phyloP scores from a whole-genome alignment of 2,113 vertebrate genomes.

The Mesoclemmys tuberculata region DNA sequence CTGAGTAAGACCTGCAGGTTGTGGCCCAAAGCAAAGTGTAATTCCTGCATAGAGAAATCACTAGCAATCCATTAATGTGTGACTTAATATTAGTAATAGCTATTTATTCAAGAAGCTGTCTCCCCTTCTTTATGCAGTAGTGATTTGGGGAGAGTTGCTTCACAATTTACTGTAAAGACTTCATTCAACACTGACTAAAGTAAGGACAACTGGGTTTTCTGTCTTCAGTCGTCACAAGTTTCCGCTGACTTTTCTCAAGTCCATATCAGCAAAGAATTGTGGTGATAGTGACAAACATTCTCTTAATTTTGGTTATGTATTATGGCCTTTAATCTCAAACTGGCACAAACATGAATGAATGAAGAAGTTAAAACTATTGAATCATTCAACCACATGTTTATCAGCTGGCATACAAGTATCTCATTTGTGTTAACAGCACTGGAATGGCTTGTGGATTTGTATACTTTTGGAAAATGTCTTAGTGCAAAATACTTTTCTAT shows the following conservation, averaged over 20 bases:
- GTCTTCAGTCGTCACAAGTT: background rate
- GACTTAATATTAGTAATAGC: no score
- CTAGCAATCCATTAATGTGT: no score
- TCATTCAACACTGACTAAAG: background rate
- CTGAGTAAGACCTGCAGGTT: background rate
- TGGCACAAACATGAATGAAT: background rate
- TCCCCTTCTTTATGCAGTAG: no score
- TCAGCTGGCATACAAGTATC: background rate
- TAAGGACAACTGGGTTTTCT: background rate
- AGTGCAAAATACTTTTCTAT: background rate
- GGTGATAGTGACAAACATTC: background rate
- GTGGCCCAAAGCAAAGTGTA: background rate
- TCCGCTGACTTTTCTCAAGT: background rate
- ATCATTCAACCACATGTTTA: background rate
- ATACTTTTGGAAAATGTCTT: background rate
- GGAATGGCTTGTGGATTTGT: background rate
- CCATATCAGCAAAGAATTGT: background rate
- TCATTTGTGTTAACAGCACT: accelerated
- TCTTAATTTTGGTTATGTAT: background rate
- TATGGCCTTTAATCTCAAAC: background rate
- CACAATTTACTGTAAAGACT: background rate
- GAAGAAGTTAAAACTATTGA: background rate
- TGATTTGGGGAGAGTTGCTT: no score
- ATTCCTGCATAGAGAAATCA: background rate
- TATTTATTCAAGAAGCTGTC: no score